Evolutionary conservation across 2,113 vertebrate genomes (phyloP).

Genomic region (Bagarius yarrelli): DNA sequence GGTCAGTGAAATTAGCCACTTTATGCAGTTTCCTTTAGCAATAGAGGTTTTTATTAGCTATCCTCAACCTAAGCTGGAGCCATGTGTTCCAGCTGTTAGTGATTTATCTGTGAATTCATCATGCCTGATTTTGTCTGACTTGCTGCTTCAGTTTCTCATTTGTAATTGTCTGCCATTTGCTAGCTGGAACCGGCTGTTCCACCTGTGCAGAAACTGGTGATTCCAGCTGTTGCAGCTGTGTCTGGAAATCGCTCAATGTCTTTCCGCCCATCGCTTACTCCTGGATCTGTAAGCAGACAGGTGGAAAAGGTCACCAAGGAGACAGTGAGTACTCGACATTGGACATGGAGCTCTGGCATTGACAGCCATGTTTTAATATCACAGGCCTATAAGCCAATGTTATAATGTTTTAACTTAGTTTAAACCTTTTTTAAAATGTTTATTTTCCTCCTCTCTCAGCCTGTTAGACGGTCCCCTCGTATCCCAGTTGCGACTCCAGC

Average conservation of each 20-base stretch:
- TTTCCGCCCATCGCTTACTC: constrained; percentile 87
- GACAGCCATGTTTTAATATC: not conserved
- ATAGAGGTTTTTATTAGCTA: not conserved
- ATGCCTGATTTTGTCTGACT: not conserved
- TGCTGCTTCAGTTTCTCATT: not conserved
- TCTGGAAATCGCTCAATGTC: constrained; percentile 77
- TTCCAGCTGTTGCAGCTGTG: constrained; percentile 75
- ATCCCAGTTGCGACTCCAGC: constrained; percentile 66
- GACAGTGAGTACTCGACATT: constrained; percentile 53
- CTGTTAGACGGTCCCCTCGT: constrained; percentile 69
- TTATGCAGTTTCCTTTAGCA: not conserved
- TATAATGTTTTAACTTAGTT: too few relatives aligned
- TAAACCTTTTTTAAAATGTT: not conserved
- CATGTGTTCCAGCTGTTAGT: too few relatives aligned
- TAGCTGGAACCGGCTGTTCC: constrained; percentile 82
- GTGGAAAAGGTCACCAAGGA: constrained; percentile 69
- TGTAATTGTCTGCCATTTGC: not conserved
- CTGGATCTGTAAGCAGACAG: constrained; percentile 70
- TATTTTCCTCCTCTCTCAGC: constrained; percentile 63
- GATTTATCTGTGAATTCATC: not conserved
- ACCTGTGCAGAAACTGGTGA: constrained; percentile 85
- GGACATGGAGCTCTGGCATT: not conserved
- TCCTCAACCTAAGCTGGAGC: not conserved
- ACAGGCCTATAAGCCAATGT: too few relatives aligned
- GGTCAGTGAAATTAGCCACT: not conserved